Percentiles rank a stretch among this genome's conserved stretches.
These are phyloP conservation scores for Thalassoma bifasciatum DNA, from an alignment of 2,113 vertebrate genomes.

Conservation along the genomic window DNA sequence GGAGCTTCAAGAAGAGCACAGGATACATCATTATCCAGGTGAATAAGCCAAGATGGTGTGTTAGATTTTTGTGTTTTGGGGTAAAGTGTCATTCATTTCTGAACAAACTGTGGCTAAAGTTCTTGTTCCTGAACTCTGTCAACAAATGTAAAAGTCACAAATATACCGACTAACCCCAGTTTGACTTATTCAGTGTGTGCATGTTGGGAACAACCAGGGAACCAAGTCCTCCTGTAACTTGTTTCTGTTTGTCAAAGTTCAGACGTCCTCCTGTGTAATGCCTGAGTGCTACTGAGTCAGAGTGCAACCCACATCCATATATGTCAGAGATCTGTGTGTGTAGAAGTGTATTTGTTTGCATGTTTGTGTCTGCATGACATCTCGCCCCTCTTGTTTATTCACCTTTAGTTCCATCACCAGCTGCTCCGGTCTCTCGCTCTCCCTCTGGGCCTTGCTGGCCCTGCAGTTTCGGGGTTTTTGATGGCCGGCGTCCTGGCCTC, in stretches of 20 bases:
- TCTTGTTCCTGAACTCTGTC: too few relatives aligned
- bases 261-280: background rate
- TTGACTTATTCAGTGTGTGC: background rate
- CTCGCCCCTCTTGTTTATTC: constrained; percentile 10
- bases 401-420: constrained; percentile 88
- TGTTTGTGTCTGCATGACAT: background rate
- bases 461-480: constrained; percentile 75
- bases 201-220: background rate
- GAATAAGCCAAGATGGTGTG: too few relatives aligned
- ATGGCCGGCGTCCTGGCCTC: constrained; percentile 76
- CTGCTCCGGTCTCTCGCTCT: constrained; percentile 81
- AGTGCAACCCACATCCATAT: background rate
- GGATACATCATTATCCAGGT: too few relatives aligned
- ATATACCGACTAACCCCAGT: background rate
- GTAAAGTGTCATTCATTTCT: background rate
- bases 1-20: too few relatives aligned
- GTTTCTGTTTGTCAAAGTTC: background rate
- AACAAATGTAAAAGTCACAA: background rate
- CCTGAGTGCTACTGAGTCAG: background rate
- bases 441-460: constrained; percentile 76
- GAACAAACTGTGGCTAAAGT: background rate
- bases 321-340: background rate
- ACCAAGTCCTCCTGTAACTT: background rate
- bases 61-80: too few relatives aligned
- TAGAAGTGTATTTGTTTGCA: constrained; percentile 9